Percentiles rank a stretch among this genome's conserved stretches.
Evolutionary conservation across 2,113 vertebrate species (phyloP).

Genomic region (Haliaeetus leucogaster): DNA sequence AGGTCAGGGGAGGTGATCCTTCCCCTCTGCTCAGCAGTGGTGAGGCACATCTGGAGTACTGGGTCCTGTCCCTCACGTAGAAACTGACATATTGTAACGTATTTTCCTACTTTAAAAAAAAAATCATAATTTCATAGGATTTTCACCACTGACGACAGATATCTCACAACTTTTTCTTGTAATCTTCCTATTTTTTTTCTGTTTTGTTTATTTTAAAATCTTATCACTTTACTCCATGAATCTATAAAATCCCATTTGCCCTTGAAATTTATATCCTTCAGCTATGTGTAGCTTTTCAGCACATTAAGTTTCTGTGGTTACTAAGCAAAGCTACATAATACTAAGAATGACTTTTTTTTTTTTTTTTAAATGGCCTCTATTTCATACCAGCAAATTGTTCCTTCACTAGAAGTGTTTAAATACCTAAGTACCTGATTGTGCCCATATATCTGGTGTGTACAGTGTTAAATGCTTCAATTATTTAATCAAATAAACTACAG

Average conservation of each 20-base stretch:
- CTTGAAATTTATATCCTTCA: background rate
- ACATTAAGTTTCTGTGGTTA: background rate
- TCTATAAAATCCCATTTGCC: background rate
- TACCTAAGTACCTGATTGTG: background rate
- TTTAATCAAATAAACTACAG: background rate
- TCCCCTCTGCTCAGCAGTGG: background rate
- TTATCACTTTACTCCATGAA: background rate
- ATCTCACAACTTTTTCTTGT: background rate
- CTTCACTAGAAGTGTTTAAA: background rate
- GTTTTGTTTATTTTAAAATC: background rate
- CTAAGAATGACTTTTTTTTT: background rate
- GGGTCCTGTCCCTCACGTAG: background rate
- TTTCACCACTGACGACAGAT: background rate
- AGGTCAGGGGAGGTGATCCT: background rate
- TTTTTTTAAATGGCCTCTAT: background rate
- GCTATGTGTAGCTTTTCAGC: background rate
- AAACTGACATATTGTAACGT: background rate
- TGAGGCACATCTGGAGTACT: background rate
- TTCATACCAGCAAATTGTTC: background rate
- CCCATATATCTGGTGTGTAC: background rate
- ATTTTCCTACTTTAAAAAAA: background rate
- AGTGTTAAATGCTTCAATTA: background rate
- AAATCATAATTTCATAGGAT: background rate
- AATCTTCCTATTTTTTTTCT: background rate
- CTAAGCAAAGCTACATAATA: background rate